Conservation (phyloP, 2,113 vertebrate genomes). For the Hydrochoerus hydrochaeris region DNA sequence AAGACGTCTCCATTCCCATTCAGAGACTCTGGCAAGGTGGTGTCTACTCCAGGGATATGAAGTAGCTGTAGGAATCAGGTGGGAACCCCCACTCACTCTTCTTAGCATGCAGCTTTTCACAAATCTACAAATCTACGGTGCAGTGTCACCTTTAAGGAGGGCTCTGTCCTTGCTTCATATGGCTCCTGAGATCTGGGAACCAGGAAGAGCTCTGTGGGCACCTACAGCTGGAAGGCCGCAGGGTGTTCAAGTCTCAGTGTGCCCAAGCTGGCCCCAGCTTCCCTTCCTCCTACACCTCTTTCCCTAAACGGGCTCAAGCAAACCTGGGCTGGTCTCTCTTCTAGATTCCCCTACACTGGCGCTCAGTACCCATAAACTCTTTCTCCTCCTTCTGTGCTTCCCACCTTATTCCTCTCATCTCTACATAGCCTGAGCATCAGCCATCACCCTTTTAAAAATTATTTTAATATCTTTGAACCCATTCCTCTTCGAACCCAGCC, state of each 20-base stretch:
- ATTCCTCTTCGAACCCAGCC: not conserved
- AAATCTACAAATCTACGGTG: not conserved
- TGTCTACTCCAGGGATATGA: not conserved
- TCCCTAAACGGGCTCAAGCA: not conserved
- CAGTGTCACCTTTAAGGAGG: not conserved
- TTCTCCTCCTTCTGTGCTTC: not conserved
- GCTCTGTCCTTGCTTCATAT: not conserved
- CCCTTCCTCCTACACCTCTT: not conserved
- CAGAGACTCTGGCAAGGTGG: not conserved
- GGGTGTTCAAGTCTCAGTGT: not conserved
- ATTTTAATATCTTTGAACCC: not conserved
- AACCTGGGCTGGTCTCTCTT: not conserved
- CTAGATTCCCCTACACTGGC: not conserved
- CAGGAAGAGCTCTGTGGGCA: not conserved
- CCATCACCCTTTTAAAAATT: not conserved
- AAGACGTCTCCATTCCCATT: not conserved
- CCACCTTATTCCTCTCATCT: not conserved
- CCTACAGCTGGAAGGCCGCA: not conserved
- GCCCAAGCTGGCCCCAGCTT: not conserved
- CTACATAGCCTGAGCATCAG: not conserved
- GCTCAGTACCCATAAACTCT: fast-evolving
- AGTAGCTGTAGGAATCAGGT: not conserved
- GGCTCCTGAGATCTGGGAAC: not conserved
- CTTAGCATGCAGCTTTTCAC: not conserved
- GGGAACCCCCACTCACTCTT: not conserved